Percentiles rank a stretch among this genome's conserved stretches.
These are phyloP conservation scores for Amphipyra tragopoginis DNA, from an alignment of 2,888 invertebrate genomes.

Conservation along the genomic window DNA sequence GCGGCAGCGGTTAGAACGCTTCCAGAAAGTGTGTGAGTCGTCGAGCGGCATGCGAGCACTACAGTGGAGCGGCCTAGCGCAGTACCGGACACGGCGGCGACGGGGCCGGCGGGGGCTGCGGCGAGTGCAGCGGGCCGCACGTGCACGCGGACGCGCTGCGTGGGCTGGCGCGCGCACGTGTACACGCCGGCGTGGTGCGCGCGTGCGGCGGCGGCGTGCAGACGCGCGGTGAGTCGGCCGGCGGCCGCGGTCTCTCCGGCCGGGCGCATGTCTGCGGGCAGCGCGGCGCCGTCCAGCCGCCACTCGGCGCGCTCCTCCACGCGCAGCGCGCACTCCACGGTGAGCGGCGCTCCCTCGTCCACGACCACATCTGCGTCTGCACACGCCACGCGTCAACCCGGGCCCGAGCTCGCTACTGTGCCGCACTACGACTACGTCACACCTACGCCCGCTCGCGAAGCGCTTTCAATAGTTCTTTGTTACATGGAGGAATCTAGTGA, in stretches of 20 bases:
- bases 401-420: not conserved
- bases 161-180: conserved; percentile 72
- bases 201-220: conserved; percentile 69
- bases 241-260: conserved; percentile 66
- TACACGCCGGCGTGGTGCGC: conserved; percentile 74
- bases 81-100: conserved; percentile 48
- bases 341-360: conserved; percentile 77
- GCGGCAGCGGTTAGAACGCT: too few species aligned
- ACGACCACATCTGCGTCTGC: conserved; percentile 70
- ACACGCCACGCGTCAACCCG: conserved; percentile 54
- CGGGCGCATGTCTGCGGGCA: conserved; percentile 72
- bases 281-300: conserved; percentile 71
- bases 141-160: conserved; percentile 70
- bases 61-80: conserved; percentile 22
- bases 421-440: conserved; percentile 3
- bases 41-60: conserved; percentile 44
- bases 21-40: conserved; percentile 1
- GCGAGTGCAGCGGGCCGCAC: conserved; percentile 54
- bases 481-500: too few species aligned
- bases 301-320: conserved; percentile 72
- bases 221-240: conserved; percentile 68
- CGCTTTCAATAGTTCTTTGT: not conserved
- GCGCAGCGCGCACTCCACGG: conserved; percentile 80
- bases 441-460: not conserved
- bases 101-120: conserved; percentile 34